These are phyloP conservation scores for Lerema accius DNA, from an alignment of 1,140 invertebrate species.

Conservation along the genomic window DNA sequence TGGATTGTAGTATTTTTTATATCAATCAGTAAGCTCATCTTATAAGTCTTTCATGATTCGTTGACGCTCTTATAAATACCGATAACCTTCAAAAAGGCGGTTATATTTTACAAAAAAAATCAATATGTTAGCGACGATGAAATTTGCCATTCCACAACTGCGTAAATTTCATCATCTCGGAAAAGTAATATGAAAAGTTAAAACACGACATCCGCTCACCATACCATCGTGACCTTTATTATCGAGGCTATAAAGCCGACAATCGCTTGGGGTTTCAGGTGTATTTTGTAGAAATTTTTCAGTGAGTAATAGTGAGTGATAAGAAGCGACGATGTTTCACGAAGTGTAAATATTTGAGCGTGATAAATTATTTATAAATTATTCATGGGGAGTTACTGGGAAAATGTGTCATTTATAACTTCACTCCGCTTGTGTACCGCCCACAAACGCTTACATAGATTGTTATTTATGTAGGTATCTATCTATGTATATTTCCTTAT, in stretches of 20 bases:
- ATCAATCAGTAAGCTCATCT: too few species aligned
- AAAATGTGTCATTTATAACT: conserved; percentile 11
- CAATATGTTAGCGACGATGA: too few species aligned
- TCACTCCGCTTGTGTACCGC: neutral
- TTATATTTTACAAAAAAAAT: too few species aligned
- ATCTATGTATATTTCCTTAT: neutral
- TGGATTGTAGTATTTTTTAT: too few species aligned
- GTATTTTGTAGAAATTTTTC: conserved; percentile 3
- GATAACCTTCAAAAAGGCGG: too few species aligned
- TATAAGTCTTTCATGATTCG: too few species aligned
- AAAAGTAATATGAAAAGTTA: too few species aligned
- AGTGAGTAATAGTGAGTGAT: conserved; percentile 13
- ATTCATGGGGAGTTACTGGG: conserved; percentile 9
- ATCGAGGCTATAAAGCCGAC: neutral
- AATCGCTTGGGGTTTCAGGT: neutral
- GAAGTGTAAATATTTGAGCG: conserved; percentile 11
- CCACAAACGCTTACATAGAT: neutral
- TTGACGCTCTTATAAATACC: too few species aligned
- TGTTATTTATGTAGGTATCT: neutral
- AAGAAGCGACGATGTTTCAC: conserved; percentile 5
- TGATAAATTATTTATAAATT: conserved; percentile 16
- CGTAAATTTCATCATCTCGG: too few species aligned
- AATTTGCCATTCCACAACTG: too few species aligned
- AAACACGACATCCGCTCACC: too few species aligned
- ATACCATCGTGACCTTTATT: neutral